These are phyloP conservation scores for Dasyornis broadbenti DNA, from an alignment of 2,113 vertebrate species.

Conservation along the genomic window DNA sequence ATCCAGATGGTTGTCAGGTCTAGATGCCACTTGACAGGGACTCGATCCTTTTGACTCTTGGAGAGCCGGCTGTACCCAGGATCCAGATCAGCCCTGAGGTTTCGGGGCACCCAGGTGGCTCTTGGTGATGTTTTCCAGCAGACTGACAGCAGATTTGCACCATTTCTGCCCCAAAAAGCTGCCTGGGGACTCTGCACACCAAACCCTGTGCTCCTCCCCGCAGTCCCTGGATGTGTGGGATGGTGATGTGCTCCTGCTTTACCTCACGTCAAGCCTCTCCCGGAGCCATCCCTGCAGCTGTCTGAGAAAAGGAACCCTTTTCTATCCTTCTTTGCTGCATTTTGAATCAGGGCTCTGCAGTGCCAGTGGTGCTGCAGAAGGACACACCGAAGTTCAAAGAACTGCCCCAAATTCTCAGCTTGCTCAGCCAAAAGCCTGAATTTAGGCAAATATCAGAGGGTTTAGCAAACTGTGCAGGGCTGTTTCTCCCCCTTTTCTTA, in stretches of 20 bases:
- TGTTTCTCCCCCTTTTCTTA: not conserved
- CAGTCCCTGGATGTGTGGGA: too few species aligned
- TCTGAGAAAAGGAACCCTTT: not conserved
- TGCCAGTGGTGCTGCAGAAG: not conserved
- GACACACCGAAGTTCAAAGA: not conserved
- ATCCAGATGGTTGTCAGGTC: not conserved
- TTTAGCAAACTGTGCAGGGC: not conserved
- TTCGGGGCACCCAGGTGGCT: not conserved
- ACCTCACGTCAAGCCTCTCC: not conserved
- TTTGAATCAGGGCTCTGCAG: not conserved
- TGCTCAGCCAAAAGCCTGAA: not conserved
- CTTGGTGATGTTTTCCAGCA: not conserved
- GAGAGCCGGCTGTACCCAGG: not conserved
- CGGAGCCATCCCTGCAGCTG: not conserved
- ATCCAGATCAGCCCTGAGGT: not conserved
- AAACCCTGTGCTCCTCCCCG: not conserved
- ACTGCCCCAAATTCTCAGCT: not conserved
- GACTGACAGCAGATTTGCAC: not conserved
- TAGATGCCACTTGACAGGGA: not conserved
- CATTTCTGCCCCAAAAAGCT: not conserved
- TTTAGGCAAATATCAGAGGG: not conserved
- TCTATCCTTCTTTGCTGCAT: not conserved
- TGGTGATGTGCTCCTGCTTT: not conserved
- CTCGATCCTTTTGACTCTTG: not conserved
- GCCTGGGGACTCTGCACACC: not conserved